Percentiles rank a stretch among this genome's conserved stretches.
These are phyloP conservation scores for Cremastinae sp. DNA, from an alignment of 2,888 invertebrate genomes.

Conservation along the genomic window DNA sequence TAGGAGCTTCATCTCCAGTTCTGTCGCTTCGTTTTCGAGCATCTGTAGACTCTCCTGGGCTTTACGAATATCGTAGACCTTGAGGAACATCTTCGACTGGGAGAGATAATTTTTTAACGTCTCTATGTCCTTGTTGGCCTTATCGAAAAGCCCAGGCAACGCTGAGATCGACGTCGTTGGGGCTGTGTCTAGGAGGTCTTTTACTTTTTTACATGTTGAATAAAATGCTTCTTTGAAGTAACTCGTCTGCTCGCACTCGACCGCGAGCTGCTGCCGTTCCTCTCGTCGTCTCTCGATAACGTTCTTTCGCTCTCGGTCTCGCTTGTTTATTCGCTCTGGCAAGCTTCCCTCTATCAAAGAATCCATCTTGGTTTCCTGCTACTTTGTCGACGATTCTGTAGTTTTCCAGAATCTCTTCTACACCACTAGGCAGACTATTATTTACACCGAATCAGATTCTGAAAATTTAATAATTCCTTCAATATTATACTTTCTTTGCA, in stretches of 20 bases:
- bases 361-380: conserved; percentile 64
- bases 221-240: conserved; percentile 87
- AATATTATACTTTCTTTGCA: too few relatives aligned
- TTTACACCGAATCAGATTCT: too few relatives aligned
- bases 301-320: conserved; percentile 85
- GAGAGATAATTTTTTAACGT: conserved; percentile 90
- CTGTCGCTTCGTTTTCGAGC: conserved; percentile 86
- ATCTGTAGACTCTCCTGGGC: conserved; percentile 88
- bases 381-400: background rate
- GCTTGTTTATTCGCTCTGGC: conserved; percentile 80
- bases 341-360: conserved; percentile 78
- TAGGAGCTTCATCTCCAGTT: conserved; percentile 86
- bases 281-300: conserved; percentile 85
- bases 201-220: conserved; percentile 85
- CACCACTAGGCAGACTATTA: conserved; percentile 60
- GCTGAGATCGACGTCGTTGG: conserved; percentile 81
- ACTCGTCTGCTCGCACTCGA: conserved; percentile 86
- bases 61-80: conserved; percentile 90
- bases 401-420: conserved; percentile 58
- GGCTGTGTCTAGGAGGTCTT: conserved; percentile 82
- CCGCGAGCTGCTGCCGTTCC: conserved; percentile 83
- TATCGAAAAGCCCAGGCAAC: conserved; percentile 84
- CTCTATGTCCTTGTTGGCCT: conserved; percentile 87
- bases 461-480: too few relatives aligned
- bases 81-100: conserved; percentile 89